Conservation (phyloP, 2,113 vertebrate genomes). For the Pelodiscus sinensis region DNA sequence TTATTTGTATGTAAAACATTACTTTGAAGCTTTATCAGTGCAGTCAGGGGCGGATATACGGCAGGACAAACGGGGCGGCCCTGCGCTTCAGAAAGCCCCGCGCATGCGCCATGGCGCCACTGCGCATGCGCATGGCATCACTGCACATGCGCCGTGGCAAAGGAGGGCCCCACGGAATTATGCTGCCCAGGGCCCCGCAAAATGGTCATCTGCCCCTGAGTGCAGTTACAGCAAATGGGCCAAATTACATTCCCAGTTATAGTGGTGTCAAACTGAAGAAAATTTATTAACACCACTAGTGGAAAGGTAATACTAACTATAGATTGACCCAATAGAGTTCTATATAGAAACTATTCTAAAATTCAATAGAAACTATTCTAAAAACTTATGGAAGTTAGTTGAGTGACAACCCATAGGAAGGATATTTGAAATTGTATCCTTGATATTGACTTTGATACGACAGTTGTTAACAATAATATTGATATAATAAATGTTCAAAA, state of each 20-base stretch:
- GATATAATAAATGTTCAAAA: neutral
- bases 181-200: too few species aligned
- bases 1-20: neutral
- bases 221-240: neutral
- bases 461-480: neutral
- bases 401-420: neutral
- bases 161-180: too few species aligned
- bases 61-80: too few species aligned
- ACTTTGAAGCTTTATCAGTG: neutral
- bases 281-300: neutral
- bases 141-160: too few species aligned
- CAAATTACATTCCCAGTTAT: neutral
- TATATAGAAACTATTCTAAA: neutral
- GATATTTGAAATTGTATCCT: neutral
- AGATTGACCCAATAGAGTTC: neutral
- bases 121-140: too few species aligned
- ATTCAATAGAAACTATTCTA: neutral
- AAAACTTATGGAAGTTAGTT: neutral
- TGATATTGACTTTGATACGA: neutral
- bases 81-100: too few species aligned
- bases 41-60: too few species aligned
- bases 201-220: too few species aligned
- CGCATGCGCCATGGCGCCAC: too few species aligned
- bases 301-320: neutral
- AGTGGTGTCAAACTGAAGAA: neutral